These are phyloP conservation scores for Diadema setosum DNA, from an alignment of 35 echinoderm and acorn worm species.

Conservation along the genomic window DNA sequence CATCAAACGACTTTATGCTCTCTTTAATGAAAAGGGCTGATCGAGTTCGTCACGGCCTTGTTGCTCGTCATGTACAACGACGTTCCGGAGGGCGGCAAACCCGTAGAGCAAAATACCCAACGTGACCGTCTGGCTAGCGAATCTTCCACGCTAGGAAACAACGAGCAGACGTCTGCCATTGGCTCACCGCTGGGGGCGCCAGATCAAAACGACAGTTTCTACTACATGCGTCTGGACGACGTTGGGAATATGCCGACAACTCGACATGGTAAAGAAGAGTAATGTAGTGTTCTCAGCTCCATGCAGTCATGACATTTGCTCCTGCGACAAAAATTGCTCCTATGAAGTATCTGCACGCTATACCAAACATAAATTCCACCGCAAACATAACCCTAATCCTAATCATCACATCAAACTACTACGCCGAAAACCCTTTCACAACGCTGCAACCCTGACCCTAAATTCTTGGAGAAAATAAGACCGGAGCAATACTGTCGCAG, in stretches of 20 bases:
- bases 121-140: background rate
- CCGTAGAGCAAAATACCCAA: background rate
- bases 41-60: background rate
- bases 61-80: conserved; percentile 6
- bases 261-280: background rate
- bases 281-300: no score
- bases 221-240: conserved; percentile 16
- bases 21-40: background rate
- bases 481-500: no score
- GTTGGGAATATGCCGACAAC: background rate
- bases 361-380: no score
- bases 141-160: background rate
- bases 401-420: no score
- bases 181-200: background rate
- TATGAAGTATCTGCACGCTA: no score
- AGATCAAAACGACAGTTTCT: conserved; percentile 16
- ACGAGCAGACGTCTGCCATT: background rate
- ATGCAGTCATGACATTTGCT: no score
- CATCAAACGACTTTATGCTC: background rate
- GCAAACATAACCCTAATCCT: no score
- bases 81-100: background rate
- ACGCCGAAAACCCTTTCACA: no score
- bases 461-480: no score
- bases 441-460: no score
- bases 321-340: no score